phyloP scores from a whole-genome alignment of 2,888 invertebrate genomes.

The Listrodromus nycthemerus region DNA sequence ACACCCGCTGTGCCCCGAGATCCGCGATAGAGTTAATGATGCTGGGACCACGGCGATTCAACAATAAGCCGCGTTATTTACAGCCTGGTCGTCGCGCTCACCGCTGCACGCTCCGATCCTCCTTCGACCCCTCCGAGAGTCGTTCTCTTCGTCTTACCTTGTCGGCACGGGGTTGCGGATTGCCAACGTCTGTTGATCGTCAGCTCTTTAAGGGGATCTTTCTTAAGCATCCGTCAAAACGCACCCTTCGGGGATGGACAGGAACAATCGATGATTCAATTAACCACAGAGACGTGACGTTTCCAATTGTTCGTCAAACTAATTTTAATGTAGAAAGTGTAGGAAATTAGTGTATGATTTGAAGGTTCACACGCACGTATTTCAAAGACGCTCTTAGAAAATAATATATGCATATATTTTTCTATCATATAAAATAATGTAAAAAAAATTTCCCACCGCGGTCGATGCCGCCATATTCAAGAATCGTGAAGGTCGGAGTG shows the following conservation, averaged over 20 bases:
- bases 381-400: too few relatives aligned
- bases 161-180: constrained; percentile 15
- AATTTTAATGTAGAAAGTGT: too few relatives aligned
- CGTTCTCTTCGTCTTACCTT: constrained; percentile 18
- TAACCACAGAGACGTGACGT: neutral
- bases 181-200: neutral
- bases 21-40: constrained; percentile 83
- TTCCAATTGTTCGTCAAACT: too few relatives aligned
- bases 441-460: too few relatives aligned
- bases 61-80: constrained; percentile 83
- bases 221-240: neutral
- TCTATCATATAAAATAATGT: too few relatives aligned
- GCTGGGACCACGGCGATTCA: constrained; percentile 78
- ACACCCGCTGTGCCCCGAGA: constrained; percentile 82
- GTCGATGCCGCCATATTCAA: too few relatives aligned
- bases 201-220: neutral
- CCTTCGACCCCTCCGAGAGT: constrained; percentile 23
- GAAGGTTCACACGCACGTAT: too few relatives aligned
- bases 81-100: constrained; percentile 68
- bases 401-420: too few relatives aligned
- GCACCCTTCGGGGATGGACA: too few relatives aligned
- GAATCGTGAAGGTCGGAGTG: too few relatives aligned
- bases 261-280: neutral
- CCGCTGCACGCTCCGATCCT: constrained; percentile 31
- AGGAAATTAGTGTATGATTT: too few relatives aligned